Base-by-base conservation (phyloP, 2,888 invertebrate species). In the Caradrina kadenii region DNA sequence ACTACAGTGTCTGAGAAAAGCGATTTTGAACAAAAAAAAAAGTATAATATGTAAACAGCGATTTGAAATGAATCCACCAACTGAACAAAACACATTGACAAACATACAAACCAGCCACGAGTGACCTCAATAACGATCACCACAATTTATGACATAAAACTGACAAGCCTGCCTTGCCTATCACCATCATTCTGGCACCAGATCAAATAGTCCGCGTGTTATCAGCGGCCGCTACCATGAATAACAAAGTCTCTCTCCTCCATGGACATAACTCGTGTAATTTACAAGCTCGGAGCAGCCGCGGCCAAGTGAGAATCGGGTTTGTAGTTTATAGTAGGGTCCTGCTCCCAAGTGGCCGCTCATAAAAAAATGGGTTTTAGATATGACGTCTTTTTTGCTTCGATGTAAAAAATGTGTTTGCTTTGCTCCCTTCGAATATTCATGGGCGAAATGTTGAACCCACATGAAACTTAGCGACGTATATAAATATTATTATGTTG, bases 341-440 rank as follows among this genome's bases (percentile, higher is more conserved):
- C 69, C 22, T 59, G 55, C 39, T 78, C 73, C 79, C 65, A 63
- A 78, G 82, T 78, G 78, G 73, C 50, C 56, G 73, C 50, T 54
- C 79, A 63, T 81, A 78, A 78, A 69, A n/a, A 76, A 71, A 78
- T 77, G 52, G 65, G 55, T 66, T 78, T 72, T 66, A 78, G 78
- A 81, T 81, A 78, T 78, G 79, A 81, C 73, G 60, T 72, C 78
- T 78, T 77, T 77, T 71, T 78, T 81, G 63, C 73, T 26, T 56
- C 35, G 26, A 54, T 63, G 65, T 66, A 65, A 78, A 69, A 81
- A 78, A 81, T 76, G 53, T 81, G 82, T 81, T 77, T 72, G 19
- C 63, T 66, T 61, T 54, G 50, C 77, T 81, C 45, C 55, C 49
- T 55, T 26, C n/a, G 22, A 81, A 77, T 77, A 76, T 81, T 76